Conservation (phyloP, 2,888 invertebrate genomes). For the Leptarthrus brevirostris region DNA sequence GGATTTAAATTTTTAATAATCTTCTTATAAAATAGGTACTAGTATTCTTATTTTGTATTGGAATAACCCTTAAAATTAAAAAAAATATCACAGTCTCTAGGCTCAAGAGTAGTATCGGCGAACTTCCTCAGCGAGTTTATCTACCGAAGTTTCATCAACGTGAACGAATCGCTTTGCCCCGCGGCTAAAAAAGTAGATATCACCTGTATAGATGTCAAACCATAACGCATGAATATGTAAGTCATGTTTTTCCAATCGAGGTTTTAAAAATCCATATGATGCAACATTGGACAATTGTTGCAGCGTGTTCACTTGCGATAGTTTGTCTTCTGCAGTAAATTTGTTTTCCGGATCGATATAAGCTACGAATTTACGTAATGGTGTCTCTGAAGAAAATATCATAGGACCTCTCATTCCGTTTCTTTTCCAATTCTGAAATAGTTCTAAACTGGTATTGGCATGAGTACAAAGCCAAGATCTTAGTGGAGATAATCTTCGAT, state of each 20-base stretch:
- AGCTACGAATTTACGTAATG: constrained; percentile 88
- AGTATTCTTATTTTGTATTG: too few relatives aligned
- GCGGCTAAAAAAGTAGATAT: constrained; percentile 94
- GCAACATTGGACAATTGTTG: constrained; percentile 94
- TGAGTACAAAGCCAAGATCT: constrained; percentile 93
- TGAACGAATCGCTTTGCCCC: constrained; percentile 85
- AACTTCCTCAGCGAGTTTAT: constrained; percentile 80
- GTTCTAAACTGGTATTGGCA: constrained; percentile 82
- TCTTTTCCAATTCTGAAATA: constrained; percentile 79
- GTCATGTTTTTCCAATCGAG: constrained; percentile 81
- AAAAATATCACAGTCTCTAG: background rate
- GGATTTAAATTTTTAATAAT: too few relatives aligned
- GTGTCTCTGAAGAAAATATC: constrained; percentile 87
- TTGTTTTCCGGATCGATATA: constrained; percentile 93
- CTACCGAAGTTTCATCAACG: constrained; percentile 85
- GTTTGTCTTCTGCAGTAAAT: constrained; percentile 89
- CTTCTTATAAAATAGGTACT: too few relatives aligned
- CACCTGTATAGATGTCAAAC: constrained; percentile 98
- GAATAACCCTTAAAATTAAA: too few relatives aligned
- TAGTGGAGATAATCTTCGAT: constrained; percentile 86
- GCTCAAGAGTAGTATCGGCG: constrained; percentile 79
- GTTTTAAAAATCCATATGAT: constrained; percentile 89
- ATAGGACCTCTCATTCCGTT: constrained; percentile 75
- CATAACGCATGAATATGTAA: constrained; percentile 93
- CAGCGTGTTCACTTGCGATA: constrained; percentile 94